A percentile compares a stretch with the other conserved stretches of the same genome.
These are phyloP conservation scores for Drosophila insularis DNA, from an alignment of 1,140 invertebrate species.

Conservation along the genomic window DNA sequence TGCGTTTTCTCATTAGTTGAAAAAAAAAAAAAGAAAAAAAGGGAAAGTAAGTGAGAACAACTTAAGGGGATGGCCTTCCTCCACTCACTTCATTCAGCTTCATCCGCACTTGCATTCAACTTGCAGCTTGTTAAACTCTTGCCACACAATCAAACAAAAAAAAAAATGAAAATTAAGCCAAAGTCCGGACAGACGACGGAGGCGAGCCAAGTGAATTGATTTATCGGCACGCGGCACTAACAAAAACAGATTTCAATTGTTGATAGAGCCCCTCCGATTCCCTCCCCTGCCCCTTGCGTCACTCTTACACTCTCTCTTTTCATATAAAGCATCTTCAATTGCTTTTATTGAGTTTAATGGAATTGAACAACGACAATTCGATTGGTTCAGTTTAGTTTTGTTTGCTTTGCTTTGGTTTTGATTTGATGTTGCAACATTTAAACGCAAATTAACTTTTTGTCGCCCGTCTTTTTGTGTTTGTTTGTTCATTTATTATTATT, in stretches of 20 bases:
- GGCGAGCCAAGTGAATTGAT: conserved; percentile 61
- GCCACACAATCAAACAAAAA: conserved; percentile 52
- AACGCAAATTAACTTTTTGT: conserved; percentile 68
- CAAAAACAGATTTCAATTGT: conserved; percentile 60
- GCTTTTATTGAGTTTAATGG: conserved; percentile 71
- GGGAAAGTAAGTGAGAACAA: not conserved
- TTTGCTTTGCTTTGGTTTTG: too few relatives aligned
- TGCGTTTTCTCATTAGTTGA: conserved; percentile 22
- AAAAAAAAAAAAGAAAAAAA: conserved; percentile 44
- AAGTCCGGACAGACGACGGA: conserved; percentile 7
- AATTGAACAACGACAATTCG: conserved; percentile 45
- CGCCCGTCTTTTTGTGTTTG: conserved; percentile 13
- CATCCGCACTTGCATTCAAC: too few relatives aligned
- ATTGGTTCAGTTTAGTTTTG: conserved; percentile 13
- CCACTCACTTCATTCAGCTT: too few relatives aligned
- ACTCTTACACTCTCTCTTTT: not conserved
- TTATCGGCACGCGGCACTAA: conserved; percentile 69
- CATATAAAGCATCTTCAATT: conserved; percentile 30
- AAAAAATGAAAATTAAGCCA: conserved; percentile 47
- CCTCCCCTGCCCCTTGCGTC: too few relatives aligned
- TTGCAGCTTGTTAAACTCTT: conserved; percentile 23
- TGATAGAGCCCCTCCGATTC: conserved; percentile 13
- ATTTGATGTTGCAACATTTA: conserved; percentile 63
- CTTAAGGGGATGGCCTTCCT: too few relatives aligned
- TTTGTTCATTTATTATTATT: not conserved